Evolutionary conservation across 2,797 vertebrate genomes (phyloP), one percentile per base, ranked within the genome.

Genomic region (Steatocranus sp.): DNA sequence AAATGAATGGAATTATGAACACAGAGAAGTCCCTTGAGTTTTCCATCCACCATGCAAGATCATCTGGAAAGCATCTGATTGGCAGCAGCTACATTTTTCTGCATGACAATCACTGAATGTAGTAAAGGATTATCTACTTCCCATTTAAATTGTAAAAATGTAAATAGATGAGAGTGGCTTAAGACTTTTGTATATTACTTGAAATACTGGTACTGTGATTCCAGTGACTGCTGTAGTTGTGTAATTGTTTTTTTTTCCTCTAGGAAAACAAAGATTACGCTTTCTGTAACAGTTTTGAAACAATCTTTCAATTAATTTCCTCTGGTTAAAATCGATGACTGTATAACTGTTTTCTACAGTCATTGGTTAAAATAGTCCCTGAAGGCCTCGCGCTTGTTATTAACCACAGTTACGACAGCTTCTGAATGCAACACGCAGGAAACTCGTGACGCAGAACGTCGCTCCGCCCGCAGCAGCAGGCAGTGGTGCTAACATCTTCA

Each of bases 391-490:
- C 1, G 0, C 3, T 2, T 30, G 4, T 5, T 34, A 49, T 48
- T 83, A 56, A 11, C 70, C 11, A 82, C 23, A 51, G 48, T 87
- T 70, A 5, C 36, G 11, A 4, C 8, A 11, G 66, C 1, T 7
- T 51, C 2, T 89, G 80, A 91, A 90, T 4, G 86, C 86, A 83
- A 4, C 91, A 83, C 3, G 63, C 11, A 23, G 36, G 48, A 46
- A 46, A 3, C 82, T 14, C 70, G 56, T 86, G 89, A 90, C 91
- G 77, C 43, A 14, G 17, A 6, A 87, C 88, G 90, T 87, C 2
- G 61, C 66, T 5, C 80, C 85, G 70, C 82, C 79, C 53, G 9
- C 1, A 43, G n/a, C 8, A 6, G 25, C 3, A 6, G 15, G 23
- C 27, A 3, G 11, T 15, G 23, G 49, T 4, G 32, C 12, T 7